Conservation (phyloP, 2,113 vertebrate genomes). For the Peromyscus polionotus region DNA sequence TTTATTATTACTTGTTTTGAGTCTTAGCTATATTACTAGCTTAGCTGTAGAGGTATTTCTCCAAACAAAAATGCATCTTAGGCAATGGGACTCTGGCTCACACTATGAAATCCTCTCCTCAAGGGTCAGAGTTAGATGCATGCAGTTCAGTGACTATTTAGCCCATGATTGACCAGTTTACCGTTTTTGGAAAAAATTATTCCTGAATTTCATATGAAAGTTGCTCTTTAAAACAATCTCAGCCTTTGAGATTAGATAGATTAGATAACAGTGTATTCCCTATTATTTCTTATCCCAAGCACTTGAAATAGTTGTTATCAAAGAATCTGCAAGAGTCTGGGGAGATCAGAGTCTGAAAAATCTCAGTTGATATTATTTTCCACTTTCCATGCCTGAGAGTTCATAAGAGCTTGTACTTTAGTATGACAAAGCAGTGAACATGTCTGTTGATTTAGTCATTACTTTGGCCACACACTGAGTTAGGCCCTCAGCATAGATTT, state of each 20-base stretch:
- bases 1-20: not conserved
- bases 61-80: not conserved
- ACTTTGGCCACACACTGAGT: not conserved
- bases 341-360: not conserved
- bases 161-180: not conserved
- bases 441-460: not conserved
- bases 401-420: not conserved
- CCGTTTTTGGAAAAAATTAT: not conserved
- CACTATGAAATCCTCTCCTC: not conserved
- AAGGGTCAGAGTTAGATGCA: constrained; percentile 3
- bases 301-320: not conserved
- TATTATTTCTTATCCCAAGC: not conserved
- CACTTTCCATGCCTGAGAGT: not conserved
- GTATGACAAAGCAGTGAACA: not conserved
- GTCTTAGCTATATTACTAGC: not conserved
- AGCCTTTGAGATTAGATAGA: constrained; percentile 23
- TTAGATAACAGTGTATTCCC: not conserved
- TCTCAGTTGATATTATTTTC: constrained; percentile 7
- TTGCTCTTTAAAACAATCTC: not conserved
- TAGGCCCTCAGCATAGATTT: not conserved
- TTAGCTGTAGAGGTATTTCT: not conserved
- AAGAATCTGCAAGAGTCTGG: not conserved
- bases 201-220: not conserved
- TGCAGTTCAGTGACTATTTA: not conserved
- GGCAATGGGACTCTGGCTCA: not conserved